Evolutionary conservation across 2,797 vertebrate species (phyloP), one percentile per base, ranked within the genome.

Genomic region (Alfaro cultratus): DNA sequence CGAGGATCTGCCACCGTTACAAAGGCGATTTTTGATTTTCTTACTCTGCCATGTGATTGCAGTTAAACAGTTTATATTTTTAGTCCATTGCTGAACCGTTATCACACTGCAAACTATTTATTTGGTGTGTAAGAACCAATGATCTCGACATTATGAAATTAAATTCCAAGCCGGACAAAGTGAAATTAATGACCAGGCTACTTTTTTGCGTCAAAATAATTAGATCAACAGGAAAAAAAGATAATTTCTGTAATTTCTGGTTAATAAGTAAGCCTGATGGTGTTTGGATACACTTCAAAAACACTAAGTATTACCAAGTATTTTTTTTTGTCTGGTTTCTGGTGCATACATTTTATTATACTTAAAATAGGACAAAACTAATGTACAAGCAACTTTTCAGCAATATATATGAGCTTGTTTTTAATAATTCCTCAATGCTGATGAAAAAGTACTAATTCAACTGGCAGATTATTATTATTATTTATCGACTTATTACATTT

Each of bases 21-120:
- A 84, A 89, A 78, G 46, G 41, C 79, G 74, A 60, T 77, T 21
- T 83, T 79, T 67, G 1, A 9, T 74, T 84, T 84, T 31, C 31
- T 55, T 43, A 85, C 53, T n/a, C 23, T 60, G 29, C 21, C 46
- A n/a, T 81, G 51, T 76, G 23, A 39, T 68, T 72, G 72, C 76
- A 75, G 74, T 70, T 7, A 78, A 13, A 53, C 76, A 6, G 49
- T 74, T 53, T 76, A 76, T 12, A 46, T 75, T 51, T 80, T 51
- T 80, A 60, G 62, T 77, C 21, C 83, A 53, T 45, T 75, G 60
- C 78, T 49, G 68, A 67, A 71, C 43, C 29, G 10, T 70, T 23
- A n/a, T 78, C 53, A 72, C 29, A 45, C 71, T 86, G 29, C 45
- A 51, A 64, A 67, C 55, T 73, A 80, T 86, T 84, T 75, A 82